These are phyloP conservation scores for Daboia siamensis DNA, from an alignment of 2,113 vertebrate species.

Conservation along the genomic window DNA sequence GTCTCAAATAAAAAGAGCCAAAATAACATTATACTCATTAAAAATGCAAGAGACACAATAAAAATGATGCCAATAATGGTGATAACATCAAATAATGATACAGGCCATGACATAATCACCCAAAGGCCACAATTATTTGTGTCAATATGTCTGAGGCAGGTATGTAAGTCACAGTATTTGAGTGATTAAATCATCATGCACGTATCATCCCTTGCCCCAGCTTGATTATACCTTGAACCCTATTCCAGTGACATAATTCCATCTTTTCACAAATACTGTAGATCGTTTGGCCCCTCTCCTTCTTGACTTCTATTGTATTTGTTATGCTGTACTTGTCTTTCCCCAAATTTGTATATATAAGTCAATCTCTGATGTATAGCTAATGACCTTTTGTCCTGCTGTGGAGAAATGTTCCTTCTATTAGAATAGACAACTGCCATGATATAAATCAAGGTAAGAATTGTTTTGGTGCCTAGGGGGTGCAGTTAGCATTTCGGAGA, in stretches of 20 bases:
- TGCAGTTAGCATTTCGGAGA: neutral
- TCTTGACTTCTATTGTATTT: neutral
- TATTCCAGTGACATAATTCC: neutral
- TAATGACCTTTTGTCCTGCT: neutral
- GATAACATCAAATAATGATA: neutral
- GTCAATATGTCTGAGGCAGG: too few relatives aligned
- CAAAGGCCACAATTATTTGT: neutral
- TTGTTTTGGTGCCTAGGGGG: neutral
- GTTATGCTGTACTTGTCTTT: neutral
- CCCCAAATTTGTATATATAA: neutral
- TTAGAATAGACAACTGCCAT: neutral
- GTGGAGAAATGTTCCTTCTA: neutral
- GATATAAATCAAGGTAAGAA: neutral
- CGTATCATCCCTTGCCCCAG: neutral
- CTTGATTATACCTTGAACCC: neutral
- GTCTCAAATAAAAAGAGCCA: neutral
- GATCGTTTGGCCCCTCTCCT: neutral
- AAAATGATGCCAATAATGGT: neutral
- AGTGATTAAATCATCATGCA: neutral
- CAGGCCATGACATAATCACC: neutral
- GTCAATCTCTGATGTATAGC: neutral
- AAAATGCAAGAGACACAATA: neutral
- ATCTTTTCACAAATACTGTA: neutral
- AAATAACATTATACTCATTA: neutral
- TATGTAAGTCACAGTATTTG: neutral